Conservation (phyloP, 2,113 vertebrate genomes). For the Melanocharis versteri region DNA sequence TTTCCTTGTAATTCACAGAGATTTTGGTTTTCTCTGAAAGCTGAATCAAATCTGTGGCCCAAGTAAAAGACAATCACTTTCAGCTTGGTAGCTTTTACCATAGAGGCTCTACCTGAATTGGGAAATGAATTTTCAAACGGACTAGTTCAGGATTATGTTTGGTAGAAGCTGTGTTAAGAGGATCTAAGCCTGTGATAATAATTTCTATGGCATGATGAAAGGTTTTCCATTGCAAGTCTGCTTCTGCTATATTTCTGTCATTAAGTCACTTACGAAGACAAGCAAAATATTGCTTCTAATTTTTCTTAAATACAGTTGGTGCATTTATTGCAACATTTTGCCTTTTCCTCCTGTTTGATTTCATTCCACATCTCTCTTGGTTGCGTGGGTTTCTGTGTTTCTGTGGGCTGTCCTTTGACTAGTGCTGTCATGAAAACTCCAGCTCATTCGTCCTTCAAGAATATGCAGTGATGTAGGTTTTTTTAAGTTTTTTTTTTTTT, state of each 20-base stretch:
- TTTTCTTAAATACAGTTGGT: constrained; percentile 57
- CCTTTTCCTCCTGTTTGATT: constrained; percentile 38
- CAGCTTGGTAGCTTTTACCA: not conserved
- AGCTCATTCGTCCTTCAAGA: not conserved
- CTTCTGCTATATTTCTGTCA: constrained; percentile 2
- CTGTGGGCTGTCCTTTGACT: constrained; percentile 36
- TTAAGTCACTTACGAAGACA: constrained; percentile 37
- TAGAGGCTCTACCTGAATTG: not conserved
- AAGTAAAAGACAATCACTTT: not conserved
- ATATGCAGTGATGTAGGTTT: not conserved
- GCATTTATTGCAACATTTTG: constrained; percentile 58
- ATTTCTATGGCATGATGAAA: not conserved
- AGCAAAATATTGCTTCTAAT: constrained; percentile 48
- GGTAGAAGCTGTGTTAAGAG: not conserved
- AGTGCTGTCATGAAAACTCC: constrained; percentile 2
- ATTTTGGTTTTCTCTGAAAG: not conserved
- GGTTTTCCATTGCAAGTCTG: not conserved
- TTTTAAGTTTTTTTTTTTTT: accelerated
- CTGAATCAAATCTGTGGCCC: not conserved
- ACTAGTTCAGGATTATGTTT: not conserved
- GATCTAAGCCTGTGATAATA: not conserved
- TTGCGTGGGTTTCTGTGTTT: constrained; percentile 41
- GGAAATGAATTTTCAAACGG: not conserved
- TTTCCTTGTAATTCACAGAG: not conserved
- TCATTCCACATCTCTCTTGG: not conserved